phyloP scores from a whole-genome alignment of 2,113 vertebrate species.

The Ciconia stormi region DNA sequence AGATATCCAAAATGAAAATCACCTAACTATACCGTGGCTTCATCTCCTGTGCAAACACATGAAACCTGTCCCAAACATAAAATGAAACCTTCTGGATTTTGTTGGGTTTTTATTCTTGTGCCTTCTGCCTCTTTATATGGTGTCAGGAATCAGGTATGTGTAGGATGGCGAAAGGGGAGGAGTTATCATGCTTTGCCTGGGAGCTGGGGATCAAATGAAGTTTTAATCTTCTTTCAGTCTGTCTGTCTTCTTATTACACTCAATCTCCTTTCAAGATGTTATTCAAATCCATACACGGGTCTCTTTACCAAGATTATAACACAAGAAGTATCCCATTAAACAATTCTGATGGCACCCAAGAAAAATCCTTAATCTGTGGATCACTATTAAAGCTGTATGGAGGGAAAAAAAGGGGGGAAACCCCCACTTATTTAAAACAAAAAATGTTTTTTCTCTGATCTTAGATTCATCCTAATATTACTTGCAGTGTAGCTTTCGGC shows the following conservation, averaged over 20 bases:
- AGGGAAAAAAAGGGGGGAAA: neutral
- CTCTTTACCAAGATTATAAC: neutral
- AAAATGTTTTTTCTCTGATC: neutral
- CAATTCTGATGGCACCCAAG: neutral
- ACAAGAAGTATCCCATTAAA: neutral
- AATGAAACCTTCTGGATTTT: neutral
- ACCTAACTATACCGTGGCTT: neutral
- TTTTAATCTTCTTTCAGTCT: conserved; percentile 29
- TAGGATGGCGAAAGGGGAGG: neutral
- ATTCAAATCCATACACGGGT: neutral
- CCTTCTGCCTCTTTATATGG: neutral
- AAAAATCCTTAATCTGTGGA: neutral
- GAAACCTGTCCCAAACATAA: neutral
- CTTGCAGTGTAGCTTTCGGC: neutral
- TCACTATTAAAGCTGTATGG: neutral
- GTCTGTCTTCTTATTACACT: neutral
- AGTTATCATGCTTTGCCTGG: neutral
- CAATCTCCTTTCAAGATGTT: conserved; percentile 5
- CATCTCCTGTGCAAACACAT: neutral
- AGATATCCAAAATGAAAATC: neutral
- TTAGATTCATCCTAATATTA: neutral
- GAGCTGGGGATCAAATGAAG: neutral
- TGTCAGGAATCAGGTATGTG: neutral
- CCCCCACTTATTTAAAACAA: neutral
- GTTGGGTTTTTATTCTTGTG: neutral